Evolutionary conservation across 1,140 invertebrate species (phyloP), one percentile per base, ranked within the genome.

Genomic region (Drosophila sproati): DNA sequence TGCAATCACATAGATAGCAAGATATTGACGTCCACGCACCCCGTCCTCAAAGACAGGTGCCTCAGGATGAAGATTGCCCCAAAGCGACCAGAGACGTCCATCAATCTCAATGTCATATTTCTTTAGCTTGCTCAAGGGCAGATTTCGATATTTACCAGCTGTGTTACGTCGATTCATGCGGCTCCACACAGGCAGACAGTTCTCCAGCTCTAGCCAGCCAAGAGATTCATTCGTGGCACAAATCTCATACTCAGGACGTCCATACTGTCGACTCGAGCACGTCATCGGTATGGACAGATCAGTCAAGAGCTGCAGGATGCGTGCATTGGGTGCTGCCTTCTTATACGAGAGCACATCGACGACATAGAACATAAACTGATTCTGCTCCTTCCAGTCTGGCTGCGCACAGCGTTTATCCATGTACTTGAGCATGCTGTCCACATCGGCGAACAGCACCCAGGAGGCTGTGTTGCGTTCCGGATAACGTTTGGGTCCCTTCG

Each of bases 51-150:
- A 94, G 55, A 92, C 92, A 0, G 70, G 67, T 20, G 94, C 93
- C 48, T 93, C 80, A 2, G 94, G 94, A 92, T 95, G 94, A 10
- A 95, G 69, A 29, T 93, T 93, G 3, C 94, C 94, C 93, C 94
- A 94, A 0, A 95, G 78, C 0, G 94, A 95, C 89, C 93, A 95
- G 3, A 95, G 78, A 56, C 95, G 94, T 0, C 94, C 93, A n/a
- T 93, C 93, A 73, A 95, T 95, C 88, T 95, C 95, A 2, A 95
- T 93, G 74, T 95, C 94, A 93, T 94, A 95, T 62, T 94, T 93
- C 77, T 94, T 94, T 93, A 94, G 92, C 47, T 91, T 92, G 52
- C 93, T 93, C 28, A 92, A 83, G 0, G 93, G 92, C 43, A 93
- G 91, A 57, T 92, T 92, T 63, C 94, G 91, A 28, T 93, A 92